Evolutionary conservation across 2,888 invertebrate species (phyloP), one percentile per base, ranked within the genome.

Genomic region (Drosophila hamatofila): DNA sequence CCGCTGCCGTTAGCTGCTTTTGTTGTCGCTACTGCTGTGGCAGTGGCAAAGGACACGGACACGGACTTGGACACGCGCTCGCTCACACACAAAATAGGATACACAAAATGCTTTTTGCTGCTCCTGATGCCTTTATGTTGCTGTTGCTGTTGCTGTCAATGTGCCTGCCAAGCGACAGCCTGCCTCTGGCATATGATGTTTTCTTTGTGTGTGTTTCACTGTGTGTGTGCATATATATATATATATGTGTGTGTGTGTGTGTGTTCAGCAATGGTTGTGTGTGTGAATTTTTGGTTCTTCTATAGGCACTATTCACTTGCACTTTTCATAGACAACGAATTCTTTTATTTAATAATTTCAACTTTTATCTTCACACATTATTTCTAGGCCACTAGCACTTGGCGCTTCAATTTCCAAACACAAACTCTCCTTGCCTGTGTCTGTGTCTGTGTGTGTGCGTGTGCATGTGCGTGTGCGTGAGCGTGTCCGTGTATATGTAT

Each of bases 151-250:
- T 72, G 65, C 78, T 78, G 78, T 75, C 79, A 81, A 68, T 73
- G 79, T 72, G 72, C 78, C 71, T 78, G 78, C 69, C 79, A 80
- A 80, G 60, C 81, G 80, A 77, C 71, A 70, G 81, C 64, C 73
- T 77, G 78, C 87, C 89, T 87, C 84, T 89, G 89, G 84, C 84
- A 89, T 86, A 83, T 88, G 87, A 85, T 81, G 87, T 80, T 89
- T 75, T 72, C 77, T 87, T 80, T 81, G 69, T 74, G 60, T 72
- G 55, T 49, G 63, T n/a, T 35, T 35, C 35, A 33, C 21, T 75
- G 59, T 64, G 49, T 68, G 33, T 63, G 52, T 49, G 25, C 55
- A 27, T 48, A 49, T 66, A 39, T 57, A 56, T 62, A 52, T 25
- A 27, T 48, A 49, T 66, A 39, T 57, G 58, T 62, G 55, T 25